A percentile compares a stretch with the other conserved stretches of the same genome.
phyloP scores from a whole-genome alignment of 2,797 vertebrate species.

The Artibeus jamaicensis region DNA sequence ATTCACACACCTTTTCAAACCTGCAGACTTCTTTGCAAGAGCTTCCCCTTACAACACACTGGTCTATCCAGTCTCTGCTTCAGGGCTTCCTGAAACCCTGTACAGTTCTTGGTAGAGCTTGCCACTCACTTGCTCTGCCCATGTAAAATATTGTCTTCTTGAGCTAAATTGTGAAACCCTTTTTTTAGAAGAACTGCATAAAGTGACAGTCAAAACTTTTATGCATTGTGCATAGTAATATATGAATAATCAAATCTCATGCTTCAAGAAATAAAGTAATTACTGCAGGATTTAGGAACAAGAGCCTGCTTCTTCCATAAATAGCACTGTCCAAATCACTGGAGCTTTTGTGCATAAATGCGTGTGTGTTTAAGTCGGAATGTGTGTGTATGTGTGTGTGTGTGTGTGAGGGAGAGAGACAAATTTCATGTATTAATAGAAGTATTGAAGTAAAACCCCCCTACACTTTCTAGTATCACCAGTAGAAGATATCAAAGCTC shows the following conservation, averaged over 20 bases:
- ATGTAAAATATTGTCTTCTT: background rate
- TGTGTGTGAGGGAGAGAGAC: background rate
- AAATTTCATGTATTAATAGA: slow-evolving; percentile 30
- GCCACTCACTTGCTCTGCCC: background rate
- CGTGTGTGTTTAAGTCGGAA: background rate
- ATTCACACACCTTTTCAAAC: background rate
- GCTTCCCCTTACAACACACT: background rate
- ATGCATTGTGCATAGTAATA: slow-evolving; percentile 42
- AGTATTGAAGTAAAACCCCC: background rate
- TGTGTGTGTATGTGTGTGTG: slow-evolving; percentile 4
- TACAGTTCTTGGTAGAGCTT: background rate
- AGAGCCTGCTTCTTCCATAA: slow-evolving; percentile 30
- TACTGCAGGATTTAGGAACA: slow-evolving; percentile 52
- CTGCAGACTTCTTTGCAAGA: background rate
- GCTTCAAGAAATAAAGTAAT: slow-evolving; percentile 73
- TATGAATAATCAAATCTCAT: slow-evolving; percentile 64
- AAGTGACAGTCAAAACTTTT: slow-evolving; percentile 22
- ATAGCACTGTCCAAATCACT: slow-evolving; percentile 47
- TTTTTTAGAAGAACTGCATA: background rate
- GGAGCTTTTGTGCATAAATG: slow-evolving; percentile 18
- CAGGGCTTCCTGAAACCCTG: background rate
- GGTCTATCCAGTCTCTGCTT: background rate
- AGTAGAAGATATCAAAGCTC: slow-evolving; percentile 4
- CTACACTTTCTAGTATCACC: background rate
- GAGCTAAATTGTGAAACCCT: background rate